Percentiles rank a stretch among this genome's conserved stretches.
These are phyloP conservation scores for Mellilla xanthometata DNA, from an alignment of 2,888 invertebrate genomes.

Conservation along the genomic window DNA sequence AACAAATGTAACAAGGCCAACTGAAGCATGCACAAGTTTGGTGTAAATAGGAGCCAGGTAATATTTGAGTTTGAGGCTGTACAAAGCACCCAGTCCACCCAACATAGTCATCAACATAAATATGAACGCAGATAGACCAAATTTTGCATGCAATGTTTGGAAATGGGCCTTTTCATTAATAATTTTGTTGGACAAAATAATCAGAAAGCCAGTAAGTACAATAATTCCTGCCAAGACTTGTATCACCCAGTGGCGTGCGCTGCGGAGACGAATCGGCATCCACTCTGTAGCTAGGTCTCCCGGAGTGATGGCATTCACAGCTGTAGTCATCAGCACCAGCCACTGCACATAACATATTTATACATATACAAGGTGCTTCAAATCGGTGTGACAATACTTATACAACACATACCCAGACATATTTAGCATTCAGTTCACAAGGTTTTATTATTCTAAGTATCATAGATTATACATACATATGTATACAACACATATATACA, in stretches of 20 bases:
- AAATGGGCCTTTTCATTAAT: constrained; percentile 60
- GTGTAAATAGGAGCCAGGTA: constrained; percentile 72
- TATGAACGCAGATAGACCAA: constrained; percentile 67
- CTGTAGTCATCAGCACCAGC: constrained; percentile 73
- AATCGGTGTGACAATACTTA: too few relatives aligned
- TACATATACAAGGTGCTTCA: not conserved
- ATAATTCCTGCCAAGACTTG: constrained; percentile 58
- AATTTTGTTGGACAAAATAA: constrained; percentile 71
- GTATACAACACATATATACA: too few relatives aligned
- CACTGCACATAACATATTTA: constrained; percentile 56
- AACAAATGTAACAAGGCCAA: constrained; percentile 65
- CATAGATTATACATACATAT: too few relatives aligned
- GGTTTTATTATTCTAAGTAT: too few relatives aligned
- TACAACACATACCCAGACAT: too few relatives aligned
- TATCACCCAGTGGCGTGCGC: constrained; percentile 76
- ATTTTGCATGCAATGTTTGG: constrained; percentile 64
- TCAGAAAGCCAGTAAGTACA: constrained; percentile 59
- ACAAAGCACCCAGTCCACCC: constrained; percentile 71
- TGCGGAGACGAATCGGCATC: constrained; percentile 74
- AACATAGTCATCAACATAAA: constrained; percentile 64
- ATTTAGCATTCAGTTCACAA: too few relatives aligned
- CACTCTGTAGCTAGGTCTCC: constrained; percentile 78
- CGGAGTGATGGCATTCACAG: constrained; percentile 73
- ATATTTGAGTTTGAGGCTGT: constrained; percentile 69
- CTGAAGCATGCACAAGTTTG: constrained; percentile 68